Evolutionary conservation across 2,888 invertebrate genomes (phyloP).

Genomic region (Matsumyia berberina): DNA sequence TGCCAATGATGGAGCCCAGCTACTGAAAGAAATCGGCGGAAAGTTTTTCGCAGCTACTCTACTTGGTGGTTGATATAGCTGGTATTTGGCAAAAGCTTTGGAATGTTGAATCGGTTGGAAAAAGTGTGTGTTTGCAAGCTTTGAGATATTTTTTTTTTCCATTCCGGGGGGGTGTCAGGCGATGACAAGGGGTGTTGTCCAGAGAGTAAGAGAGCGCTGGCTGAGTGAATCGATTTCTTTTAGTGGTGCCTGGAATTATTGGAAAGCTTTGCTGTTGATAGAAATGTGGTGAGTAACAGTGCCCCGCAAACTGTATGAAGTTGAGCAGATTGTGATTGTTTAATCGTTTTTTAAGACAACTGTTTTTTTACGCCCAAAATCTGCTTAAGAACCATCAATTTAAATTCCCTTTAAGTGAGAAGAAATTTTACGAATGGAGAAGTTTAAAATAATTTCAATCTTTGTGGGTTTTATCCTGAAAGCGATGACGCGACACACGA

Average conservation of each 20-base stretch:
- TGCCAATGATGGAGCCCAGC: slow-evolving; percentile 83
- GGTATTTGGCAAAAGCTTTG: slow-evolving; percentile 31
- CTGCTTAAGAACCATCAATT: no score
- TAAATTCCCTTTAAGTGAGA: no score
- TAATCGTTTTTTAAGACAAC: no score
- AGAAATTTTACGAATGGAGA: no score
- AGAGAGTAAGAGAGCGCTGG: slow-evolving; percentile 13
- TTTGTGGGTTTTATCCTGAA: no score
- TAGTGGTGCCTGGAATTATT: slow-evolving; percentile 41
- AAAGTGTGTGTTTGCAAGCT: slow-evolving; percentile 38
- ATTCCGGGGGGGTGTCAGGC: slow-evolving; percentile 28
- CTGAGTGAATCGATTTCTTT: slow-evolving; percentile 65
- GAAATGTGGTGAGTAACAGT: slow-evolving; percentile 10
- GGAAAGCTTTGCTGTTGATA: slow-evolving; percentile 12
- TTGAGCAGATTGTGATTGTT: not conserved
- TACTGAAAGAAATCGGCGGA: slow-evolving; percentile 79
- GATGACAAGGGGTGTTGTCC: slow-evolving; percentile 17
- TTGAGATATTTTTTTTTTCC: slow-evolving; percentile 26
- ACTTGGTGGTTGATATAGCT: slow-evolving; percentile 46
- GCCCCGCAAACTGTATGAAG: slow-evolving; percentile 37
- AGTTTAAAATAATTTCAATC: no score
- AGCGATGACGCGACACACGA: no score
- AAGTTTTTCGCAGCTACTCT: slow-evolving; percentile 77
- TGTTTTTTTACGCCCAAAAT: no score
- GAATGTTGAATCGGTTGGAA: slow-evolving; percentile 18